Evolutionary conservation across 1,140 invertebrate genomes (phyloP), one percentile per base, ranked within the genome.

Genomic region (Triops cancriformis): DNA sequence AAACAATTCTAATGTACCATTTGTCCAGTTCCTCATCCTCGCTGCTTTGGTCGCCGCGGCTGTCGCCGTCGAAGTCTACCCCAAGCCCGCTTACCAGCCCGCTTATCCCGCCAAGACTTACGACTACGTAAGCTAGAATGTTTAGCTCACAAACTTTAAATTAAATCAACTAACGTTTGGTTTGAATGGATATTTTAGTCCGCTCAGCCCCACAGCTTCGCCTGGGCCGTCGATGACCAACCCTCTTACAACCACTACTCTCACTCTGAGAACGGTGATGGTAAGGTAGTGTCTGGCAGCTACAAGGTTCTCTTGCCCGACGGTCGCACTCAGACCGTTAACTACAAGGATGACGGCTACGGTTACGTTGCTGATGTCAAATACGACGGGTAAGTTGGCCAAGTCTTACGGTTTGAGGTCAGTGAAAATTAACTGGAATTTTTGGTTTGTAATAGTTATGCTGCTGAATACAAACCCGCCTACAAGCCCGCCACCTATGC

Each of bases 241-340:
- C 64, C 72, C 1, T 73, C 73, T 6, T 78, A 78, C 78, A 78
- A 41, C 23, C 73, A 78, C 26, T 78, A 77, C 74, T 41, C 31
- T 1, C 73, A 75, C 12, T 27, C 42, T 26, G 42, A 78, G 27
- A 43, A 43, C 37, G 51, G 41, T 27, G 78, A 78, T 31, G 78
- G 80, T 1, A 73, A 75, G 43, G 45, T 76, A 26, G 79, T 76
- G 23, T 42, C 74, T 1, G 81, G 81, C 18, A 80, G 80, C 74
- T 82, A 82, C 73, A 74, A 77, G 28, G 81, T 82, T 7, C 73
- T 76, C n/a, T 79, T 82, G 26, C 81, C 81, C 42, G 81, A 82
- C 77, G 81, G 81, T 26, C 81, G 81, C 26, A 77, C 74, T 37
- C 81, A 82, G 78, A 77, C 72, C 31, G 82, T 82, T 42, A 82